A percentile compares a stretch with the other conserved stretches of the same genome.
Conservation (phyloP, 2,797 vertebrate genomes). For the Squalus acanthias region DNA sequence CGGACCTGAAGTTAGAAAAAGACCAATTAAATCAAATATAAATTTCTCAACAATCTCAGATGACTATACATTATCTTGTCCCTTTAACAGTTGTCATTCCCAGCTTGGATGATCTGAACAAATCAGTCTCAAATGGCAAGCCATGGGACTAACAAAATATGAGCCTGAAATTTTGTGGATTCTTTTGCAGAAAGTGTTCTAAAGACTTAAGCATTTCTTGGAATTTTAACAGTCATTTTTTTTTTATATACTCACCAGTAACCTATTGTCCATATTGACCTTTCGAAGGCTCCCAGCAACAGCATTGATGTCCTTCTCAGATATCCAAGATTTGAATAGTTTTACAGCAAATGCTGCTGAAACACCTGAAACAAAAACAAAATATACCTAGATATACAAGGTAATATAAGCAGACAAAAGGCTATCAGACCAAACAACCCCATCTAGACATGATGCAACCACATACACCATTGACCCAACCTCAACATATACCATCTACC, state of each 20-base stretch:
- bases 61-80: too few species aligned
- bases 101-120: neutral
- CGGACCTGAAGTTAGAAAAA: neutral
- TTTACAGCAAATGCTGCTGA: conserved; percentile 92
- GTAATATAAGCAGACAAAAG: neutral
- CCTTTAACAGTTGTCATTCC: neutral
- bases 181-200: neutral
- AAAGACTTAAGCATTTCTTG: neutral
- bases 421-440: too few species aligned
- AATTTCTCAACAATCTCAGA: neutral
- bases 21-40: neutral
- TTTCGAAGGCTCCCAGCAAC: conserved; percentile 83
- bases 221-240: neutral
- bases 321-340: conserved; percentile 96
- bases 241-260: conserved; percentile 67
- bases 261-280: conserved; percentile 94
- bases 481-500: neutral
- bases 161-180: neutral
- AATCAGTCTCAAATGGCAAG: neutral
- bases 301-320: conserved; percentile 90
- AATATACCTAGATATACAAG: neutral
- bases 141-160: neutral
- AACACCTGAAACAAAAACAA: conserved; percentile 66
- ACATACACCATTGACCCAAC: neutral
- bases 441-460: neutral